Conservation (phyloP, 2,888 invertebrate species). For the Phrixothrix hirtus region DNA sequence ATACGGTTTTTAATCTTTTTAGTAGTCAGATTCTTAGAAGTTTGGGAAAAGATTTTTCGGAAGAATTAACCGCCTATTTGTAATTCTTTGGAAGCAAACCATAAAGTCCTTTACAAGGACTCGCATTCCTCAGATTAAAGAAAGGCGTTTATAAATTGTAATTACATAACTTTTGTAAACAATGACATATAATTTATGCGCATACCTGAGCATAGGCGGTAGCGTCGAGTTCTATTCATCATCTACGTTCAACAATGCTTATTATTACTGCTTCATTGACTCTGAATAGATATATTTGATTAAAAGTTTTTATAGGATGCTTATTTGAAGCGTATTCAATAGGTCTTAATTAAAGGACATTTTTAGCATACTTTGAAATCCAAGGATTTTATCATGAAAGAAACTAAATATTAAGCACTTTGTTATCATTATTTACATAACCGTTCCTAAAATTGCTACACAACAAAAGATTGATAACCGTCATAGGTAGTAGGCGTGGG, state of each 20-base stretch:
- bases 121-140: conserved; percentile 28
- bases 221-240: conserved; percentile 21
- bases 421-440: too few relatives aligned
- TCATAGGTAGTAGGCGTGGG: conserved; percentile 48
- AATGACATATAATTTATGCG: conserved; percentile 27
- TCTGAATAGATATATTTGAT: conserved; percentile 13
- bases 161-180: conserved; percentile 35
- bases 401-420: too few relatives aligned
- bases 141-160: conserved; percentile 28
- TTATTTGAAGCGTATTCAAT: conserved; percentile 4
- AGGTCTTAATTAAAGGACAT: conserved; percentile 18
- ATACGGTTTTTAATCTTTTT: too few relatives aligned
- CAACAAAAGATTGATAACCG: conserved; percentile 25
- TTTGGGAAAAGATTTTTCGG: too few relatives aligned
- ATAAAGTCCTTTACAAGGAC: conserved; percentile 32
- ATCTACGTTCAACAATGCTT: conserved; percentile 24
- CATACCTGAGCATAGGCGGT: conserved; percentile 28
- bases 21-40: too few relatives aligned
- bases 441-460: conserved; percentile 19
- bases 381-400: too few relatives aligned
- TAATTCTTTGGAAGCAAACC: conserved; percentile 11
- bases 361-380: too few relatives aligned
- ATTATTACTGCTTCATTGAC: conserved; percentile 19
- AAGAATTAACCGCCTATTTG: neutral
- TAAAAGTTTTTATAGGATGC: conserved; percentile 7